Evolutionary conservation across 2,888 invertebrate species (phyloP), one percentile per base, ranked within the genome.

Genomic region (Lithosia quadra): DNA sequence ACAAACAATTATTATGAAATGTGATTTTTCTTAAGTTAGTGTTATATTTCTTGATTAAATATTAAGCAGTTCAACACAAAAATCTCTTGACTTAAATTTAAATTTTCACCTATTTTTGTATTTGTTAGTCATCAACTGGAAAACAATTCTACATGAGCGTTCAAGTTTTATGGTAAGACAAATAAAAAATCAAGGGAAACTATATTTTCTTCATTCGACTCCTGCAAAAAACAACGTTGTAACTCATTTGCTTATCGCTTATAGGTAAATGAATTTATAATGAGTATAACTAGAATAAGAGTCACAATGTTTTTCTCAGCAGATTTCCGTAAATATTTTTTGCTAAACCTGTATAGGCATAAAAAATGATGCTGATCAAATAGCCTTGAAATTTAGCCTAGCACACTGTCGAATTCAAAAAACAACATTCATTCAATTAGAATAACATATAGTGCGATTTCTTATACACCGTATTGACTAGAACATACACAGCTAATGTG

Each of bases 401-500:
- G 18, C 43, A 63, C 18, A 28, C 49, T 28, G 9, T 63, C 13
- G 4, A 34, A 21, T 55, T 55, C 34, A 15, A 58, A 11, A 24
- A 55, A 64, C 28, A 53, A 49, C 43, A 33, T 58, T 28, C 8
- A 36, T 66, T 39, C 55, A 58, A 36, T 21, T 39, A 36, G 28
- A 39, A 49, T 63, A 56, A 72, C 56, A 76, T 18, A 70, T 61
- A 73, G 77, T 81, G 77, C 73, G 71, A 67, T 62, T 43, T 64
- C 58, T 36, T 69, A 69, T 67, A 72, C 65, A 70, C 63, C 64
- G 65, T 67, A 68, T 71, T 10, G 55, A 69, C 68, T 64, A 67
- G 49, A 76, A 79, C 73, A 71, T 75, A 73, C 67, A 79, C 68
- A 75, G 62, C 71, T 79, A 78, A 71, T 73, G 82, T 80, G 82